phyloP scores from a whole-genome alignment of 2,797 vertebrate species.

The Sorex maritimensis region DNA sequence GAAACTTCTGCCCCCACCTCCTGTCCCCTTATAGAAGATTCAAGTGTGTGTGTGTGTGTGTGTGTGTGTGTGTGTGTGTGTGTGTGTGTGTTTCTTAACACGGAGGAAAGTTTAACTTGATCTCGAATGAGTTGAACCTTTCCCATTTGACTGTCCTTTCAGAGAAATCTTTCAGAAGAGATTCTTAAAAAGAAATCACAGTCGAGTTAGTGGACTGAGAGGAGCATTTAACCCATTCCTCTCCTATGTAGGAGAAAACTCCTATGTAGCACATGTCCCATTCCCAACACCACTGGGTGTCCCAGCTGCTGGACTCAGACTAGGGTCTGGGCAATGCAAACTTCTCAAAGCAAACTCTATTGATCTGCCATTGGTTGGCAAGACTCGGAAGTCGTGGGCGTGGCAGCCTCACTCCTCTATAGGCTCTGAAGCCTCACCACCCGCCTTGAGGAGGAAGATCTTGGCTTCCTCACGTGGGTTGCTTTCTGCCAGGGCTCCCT shows the following conservation, averaged over 20 bases:
- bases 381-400: too few relatives aligned
- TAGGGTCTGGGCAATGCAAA: not conserved
- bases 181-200: too few relatives aligned
- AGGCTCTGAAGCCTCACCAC: too few relatives aligned
- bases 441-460: too few relatives aligned
- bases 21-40: too few relatives aligned
- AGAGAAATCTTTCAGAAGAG: not conserved
- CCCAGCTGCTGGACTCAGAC: not conserved
- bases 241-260: not conserved
- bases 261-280: not conserved
- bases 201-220: not conserved
- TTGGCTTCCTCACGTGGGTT: not conserved
- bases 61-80: too few relatives aligned
- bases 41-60: too few relatives aligned
- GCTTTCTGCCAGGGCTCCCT: not conserved
- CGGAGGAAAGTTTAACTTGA: conserved; percentile 7
- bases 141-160: not conserved
- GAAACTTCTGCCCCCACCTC: too few relatives aligned
- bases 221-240: not conserved
- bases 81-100: too few relatives aligned
- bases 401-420: too few relatives aligned
- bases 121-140: not conserved
- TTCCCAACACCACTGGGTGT: not conserved
- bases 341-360: not conserved
- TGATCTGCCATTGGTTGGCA: too few relatives aligned